phyloP scores from a whole-genome alignment of 1,140 invertebrate species.

The Dreissena polymorpha region DNA sequence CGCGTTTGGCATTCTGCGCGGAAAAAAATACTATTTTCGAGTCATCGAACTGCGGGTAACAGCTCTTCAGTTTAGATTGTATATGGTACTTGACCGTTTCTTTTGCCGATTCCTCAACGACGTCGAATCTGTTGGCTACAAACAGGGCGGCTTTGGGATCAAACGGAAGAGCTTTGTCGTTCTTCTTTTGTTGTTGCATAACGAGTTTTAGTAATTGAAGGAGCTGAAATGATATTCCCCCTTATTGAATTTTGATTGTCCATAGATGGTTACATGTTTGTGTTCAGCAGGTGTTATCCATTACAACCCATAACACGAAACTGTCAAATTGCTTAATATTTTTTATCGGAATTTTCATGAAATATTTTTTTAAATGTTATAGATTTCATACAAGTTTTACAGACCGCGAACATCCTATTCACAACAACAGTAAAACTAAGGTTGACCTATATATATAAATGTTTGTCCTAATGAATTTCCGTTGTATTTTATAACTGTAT shows the following conservation, averaged over 20 bases:
- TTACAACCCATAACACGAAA: too few relatives aligned
- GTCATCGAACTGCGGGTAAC: slow-evolving; percentile 62
- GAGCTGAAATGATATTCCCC: slow-evolving; percentile 53
- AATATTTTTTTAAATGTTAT: neutral
- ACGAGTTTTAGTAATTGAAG: slow-evolving; percentile 64
- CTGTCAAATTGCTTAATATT: neutral
- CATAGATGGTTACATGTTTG: neutral
- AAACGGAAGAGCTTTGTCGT: slow-evolving; percentile 29
- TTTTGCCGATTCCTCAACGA: slow-evolving; percentile 44
- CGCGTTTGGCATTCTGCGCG: slow-evolving; percentile 45
- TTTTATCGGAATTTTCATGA: neutral
- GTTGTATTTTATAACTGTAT: slow-evolving; percentile 66
- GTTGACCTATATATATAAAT: too few relatives aligned
- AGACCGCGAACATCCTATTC: neutral
- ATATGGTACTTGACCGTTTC: slow-evolving; percentile 60
- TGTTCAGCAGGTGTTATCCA: too few relatives aligned
- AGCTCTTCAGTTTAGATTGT: slow-evolving; percentile 54
- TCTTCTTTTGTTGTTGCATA: slow-evolving; percentile 46
- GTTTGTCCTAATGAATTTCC: slow-evolving; percentile 67
- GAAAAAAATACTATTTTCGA: slow-evolving; percentile 61
- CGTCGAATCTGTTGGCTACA: slow-evolving; percentile 68
- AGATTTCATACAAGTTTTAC: neutral
- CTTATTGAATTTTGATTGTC: neutral
- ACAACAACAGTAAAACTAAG: slow-evolving; percentile 64
- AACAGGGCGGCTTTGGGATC: slow-evolving; percentile 65